Base-by-base conservation (phyloP, 1,140 invertebrate species). In the Drosophila albomicans region DNA sequence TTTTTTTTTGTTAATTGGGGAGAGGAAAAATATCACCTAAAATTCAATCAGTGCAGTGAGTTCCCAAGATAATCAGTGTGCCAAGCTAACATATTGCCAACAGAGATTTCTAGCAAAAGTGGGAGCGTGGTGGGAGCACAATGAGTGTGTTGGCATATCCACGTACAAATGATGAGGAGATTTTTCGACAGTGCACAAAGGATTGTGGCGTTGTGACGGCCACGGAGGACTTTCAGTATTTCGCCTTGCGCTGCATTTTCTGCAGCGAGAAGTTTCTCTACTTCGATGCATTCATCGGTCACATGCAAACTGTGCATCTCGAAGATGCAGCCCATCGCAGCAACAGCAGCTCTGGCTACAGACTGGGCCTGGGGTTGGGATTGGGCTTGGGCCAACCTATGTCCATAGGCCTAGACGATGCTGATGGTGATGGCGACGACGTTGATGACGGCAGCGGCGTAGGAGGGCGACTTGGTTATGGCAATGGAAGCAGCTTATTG, bases 131-230 rank as follows among this genome's bases (percentile, higher is more conserved):
- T 38, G 35, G 35, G 35, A 38, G 61, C 73, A 77, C 77, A 48
- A 92, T 92, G 91, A 92, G 91, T 79, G 81, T 92, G 72, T 77
- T 92, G 76, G 84, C 91, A 75, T 92, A 92, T 92, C 87, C 81
- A 84, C 91, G 91, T 76, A 91, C 86, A 77, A 92, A 82, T 76
- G 91, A 92, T 69, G 90, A 91, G 58, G 91, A 91, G 51, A 89
- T 92, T 75, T 91, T 92, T 76, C 76, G 82, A 28, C 81, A 85
- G 51, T 92, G 91, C 75, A 88, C 81, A 71, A 92, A 92, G 82
- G 79, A 91, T 69, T 92, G 91, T 72, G 91, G 91, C 46, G 76
- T 91, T 69, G 87, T 92, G 30, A 91, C 91, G 75, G 84, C 91
- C 65, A 91, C 91, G 15, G 91, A 91, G 58, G 91, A 92, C 64